These are phyloP conservation scores for Jaculus jaculus DNA, from an alignment of 2,113 vertebrate genomes.

Conservation along the genomic window DNA sequence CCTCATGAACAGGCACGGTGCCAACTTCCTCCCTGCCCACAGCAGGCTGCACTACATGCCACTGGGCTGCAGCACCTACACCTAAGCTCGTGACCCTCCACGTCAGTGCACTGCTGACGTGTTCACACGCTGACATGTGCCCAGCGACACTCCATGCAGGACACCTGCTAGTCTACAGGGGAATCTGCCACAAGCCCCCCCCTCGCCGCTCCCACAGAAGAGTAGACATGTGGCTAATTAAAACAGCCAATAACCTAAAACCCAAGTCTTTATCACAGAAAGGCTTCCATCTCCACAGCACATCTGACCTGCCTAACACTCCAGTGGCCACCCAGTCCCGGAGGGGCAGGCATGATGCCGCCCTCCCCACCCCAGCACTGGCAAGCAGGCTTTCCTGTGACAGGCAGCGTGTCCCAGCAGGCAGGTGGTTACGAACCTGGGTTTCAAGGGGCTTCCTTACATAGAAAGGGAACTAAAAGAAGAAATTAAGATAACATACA, in stretches of 20 bases:
- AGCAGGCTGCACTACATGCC: neutral
- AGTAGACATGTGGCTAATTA: neutral
- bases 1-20: neutral
- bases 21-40: neutral
- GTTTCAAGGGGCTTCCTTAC: slow-evolving; percentile 11
- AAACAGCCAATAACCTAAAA: neutral
- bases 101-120: neutral
- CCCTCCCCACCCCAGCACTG: neutral
- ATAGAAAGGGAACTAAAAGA: neutral
- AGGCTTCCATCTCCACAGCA: neutral
- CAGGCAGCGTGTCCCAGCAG: neutral
- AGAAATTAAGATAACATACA: slow-evolving; percentile 19
- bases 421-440: neutral
- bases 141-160: no score
- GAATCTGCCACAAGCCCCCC: neutral
- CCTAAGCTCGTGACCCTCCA: neutral
- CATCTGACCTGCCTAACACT: neutral
- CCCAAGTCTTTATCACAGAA: neutral
- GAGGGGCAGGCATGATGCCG: neutral
- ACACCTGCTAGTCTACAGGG: no score
- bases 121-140: no score
- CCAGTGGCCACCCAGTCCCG: neutral
- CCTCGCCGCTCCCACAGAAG: neutral
- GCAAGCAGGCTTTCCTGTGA: neutral
- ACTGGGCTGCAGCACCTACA: neutral